Evolutionary conservation across 2,888 invertebrate species (phyloP).

Genomic region (Hyposoter didymator): DNA sequence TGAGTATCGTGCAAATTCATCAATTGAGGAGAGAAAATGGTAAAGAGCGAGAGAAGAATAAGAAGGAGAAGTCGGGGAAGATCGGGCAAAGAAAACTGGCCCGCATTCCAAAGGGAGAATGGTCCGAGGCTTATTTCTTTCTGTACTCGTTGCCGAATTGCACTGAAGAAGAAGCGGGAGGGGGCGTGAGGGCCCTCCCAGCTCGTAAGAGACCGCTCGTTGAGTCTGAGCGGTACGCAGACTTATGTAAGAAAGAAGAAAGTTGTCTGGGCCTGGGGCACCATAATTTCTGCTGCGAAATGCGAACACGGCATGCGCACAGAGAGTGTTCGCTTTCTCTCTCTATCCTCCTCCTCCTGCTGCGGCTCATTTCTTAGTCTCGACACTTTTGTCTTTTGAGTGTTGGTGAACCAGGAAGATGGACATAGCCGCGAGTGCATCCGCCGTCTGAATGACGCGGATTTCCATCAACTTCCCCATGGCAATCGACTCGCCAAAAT

Average conservation of each 20-base stretch:
- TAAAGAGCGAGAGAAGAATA: conserved; percentile 1
- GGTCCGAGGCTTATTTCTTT: conserved; percentile 27
- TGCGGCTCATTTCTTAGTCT: background rate
- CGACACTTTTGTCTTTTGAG: background rate
- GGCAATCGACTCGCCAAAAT: background rate
- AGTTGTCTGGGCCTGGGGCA: conserved; percentile 50
- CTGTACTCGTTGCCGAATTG: conserved; percentile 59
- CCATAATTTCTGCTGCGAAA: conserved; percentile 63
- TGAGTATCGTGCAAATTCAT: background rate
- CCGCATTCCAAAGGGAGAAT: conserved; percentile 56
- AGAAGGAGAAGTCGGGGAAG: conserved; percentile 19
- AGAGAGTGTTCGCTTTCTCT: conserved; percentile 7
- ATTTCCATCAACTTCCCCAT: conserved; percentile 12
- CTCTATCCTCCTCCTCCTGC: background rate
- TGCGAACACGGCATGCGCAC: conserved; percentile 52
- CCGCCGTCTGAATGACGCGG: conserved; percentile 6
- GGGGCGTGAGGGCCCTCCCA: conserved; percentile 52
- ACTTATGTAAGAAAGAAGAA: conserved; percentile 59
- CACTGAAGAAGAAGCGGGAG: background rate
- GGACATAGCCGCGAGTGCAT: background rate
- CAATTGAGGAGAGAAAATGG: background rate
- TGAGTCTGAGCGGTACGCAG: conserved; percentile 41
- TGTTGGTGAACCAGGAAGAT: conserved; percentile 27
- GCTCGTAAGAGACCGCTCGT: conserved; percentile 55
- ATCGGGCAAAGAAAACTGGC: conserved; percentile 55